These are phyloP conservation scores for Frankliniella fusca DNA, from an alignment of 2,888 invertebrate genomes.

Conservation along the genomic window DNA sequence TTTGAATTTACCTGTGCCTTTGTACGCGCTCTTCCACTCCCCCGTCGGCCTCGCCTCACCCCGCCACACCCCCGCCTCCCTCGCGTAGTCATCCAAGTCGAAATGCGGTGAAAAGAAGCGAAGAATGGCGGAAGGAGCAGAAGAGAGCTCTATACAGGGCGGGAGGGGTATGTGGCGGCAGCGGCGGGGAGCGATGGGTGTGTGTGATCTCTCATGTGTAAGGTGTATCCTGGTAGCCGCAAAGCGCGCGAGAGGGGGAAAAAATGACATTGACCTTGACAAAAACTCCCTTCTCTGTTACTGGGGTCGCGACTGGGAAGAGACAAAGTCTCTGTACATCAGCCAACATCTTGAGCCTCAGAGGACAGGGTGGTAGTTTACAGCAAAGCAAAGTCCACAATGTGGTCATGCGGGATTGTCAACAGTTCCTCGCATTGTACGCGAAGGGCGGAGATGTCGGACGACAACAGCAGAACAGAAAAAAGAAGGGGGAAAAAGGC, in stretches of 20 bases:
- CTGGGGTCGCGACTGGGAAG: no score
- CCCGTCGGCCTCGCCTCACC: not conserved
- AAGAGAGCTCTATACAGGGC: not conserved
- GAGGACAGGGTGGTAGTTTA: no score
- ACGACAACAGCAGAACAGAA: no score
- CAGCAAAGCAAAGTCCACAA: no score
- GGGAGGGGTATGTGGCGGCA: not conserved
- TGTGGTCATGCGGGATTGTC: no score
- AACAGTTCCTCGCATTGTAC: no score
- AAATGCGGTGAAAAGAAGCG: slow-evolving; percentile 19
- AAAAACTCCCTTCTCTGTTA: not conserved
- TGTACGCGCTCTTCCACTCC: slow-evolving; percentile 11
- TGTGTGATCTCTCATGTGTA: slow-evolving; percentile 6
- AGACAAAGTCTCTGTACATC: no score
- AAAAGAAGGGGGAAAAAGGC: no score
- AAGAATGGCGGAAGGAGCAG: not conserved
- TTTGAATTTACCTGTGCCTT: slow-evolving; percentile 22
- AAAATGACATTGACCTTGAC: not conserved
- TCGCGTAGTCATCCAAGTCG: slow-evolving; percentile 21
- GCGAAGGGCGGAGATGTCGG: no score
- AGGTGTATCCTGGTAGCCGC: not conserved
- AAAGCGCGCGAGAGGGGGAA: not conserved
- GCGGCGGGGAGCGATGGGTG: not conserved
- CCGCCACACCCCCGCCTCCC: not conserved
- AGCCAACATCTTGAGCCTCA: no score